Evolutionary conservation across 1,140 invertebrate genomes (phyloP).

Genomic region (Caligus rogercresseyi): DNA sequence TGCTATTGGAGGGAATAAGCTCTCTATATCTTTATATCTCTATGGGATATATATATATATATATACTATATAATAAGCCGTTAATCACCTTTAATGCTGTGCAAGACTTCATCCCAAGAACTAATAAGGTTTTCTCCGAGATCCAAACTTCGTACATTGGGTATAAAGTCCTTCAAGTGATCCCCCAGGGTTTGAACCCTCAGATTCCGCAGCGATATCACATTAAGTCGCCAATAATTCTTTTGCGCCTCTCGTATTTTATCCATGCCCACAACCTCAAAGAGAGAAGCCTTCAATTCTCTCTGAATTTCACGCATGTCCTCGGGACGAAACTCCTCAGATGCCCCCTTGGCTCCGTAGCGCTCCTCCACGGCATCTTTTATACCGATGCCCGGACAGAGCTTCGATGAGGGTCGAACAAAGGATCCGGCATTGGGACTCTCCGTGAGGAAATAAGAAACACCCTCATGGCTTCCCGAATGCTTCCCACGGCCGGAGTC

Average conservation of each 20-base stretch:
- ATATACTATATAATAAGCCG: too few relatives aligned
- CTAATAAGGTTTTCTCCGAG: slow-evolving; percentile 12
- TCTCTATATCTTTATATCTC: too few relatives aligned
- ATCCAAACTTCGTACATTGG: neutral
- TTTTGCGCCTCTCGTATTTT: slow-evolving; percentile 36
- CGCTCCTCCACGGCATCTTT: slow-evolving; percentile 21
- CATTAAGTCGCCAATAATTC: neutral
- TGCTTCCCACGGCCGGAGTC: slow-evolving; percentile 68
- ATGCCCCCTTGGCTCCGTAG: slow-evolving; percentile 3
- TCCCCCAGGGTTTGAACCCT: neutral
- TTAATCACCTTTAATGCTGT: neutral
- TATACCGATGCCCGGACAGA: slow-evolving; percentile 26
- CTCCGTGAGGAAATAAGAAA: slow-evolving; percentile 58
- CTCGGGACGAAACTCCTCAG: slow-evolving; percentile 5
- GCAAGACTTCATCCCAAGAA: slow-evolving; percentile 7
- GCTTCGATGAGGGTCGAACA: slow-evolving; percentile 58
- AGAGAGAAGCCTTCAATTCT: slow-evolving; percentile 51
- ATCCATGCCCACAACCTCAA: slow-evolving; percentile 72
- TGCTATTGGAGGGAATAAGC: too few relatives aligned
- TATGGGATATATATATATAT: too few relatives aligned
- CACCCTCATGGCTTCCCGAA: slow-evolving; percentile 58
- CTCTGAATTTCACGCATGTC: slow-evolving; percentile 41
- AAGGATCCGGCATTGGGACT: slow-evolving; percentile 50
- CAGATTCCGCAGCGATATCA: slow-evolving; percentile 5
- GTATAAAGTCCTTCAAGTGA: neutral